Conservation (phyloP, 2,888 invertebrate genomes). For the Lasioglossum leucozonium region DNA sequence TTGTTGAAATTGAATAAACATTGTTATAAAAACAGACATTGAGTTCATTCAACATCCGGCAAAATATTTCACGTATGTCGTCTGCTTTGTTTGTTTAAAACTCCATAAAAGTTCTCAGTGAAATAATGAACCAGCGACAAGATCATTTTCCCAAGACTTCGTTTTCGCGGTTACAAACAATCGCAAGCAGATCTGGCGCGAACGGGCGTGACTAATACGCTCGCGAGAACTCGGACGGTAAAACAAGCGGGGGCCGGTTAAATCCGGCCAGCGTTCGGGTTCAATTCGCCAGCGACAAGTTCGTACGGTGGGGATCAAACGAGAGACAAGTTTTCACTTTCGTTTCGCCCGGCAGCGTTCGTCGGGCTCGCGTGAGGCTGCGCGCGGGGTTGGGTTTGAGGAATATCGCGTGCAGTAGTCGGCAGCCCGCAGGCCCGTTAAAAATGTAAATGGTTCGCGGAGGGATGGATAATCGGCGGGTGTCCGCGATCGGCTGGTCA, state of each 20-base stretch:
- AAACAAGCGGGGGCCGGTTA: neutral
- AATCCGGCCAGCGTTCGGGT: neutral
- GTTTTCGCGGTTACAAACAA: neutral
- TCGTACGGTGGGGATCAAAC: neutral
- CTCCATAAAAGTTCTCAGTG: no score
- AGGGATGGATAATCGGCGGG: conserved; percentile 1
- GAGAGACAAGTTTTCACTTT: conserved; percentile 12
- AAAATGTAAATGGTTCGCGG: conserved; percentile 31
- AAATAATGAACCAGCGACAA: no score
- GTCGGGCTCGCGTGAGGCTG: neutral
- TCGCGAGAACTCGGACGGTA: neutral
- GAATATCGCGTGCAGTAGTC: conserved; percentile 27
- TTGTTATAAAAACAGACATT: no score
- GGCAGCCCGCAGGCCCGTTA: conserved; percentile 5
- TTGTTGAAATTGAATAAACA: no score
- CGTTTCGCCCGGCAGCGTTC: neutral
- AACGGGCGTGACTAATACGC: neutral
- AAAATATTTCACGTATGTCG: no score
- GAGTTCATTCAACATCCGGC: no score
- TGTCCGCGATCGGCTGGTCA: conserved; percentile 16
- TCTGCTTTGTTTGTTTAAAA: no score
- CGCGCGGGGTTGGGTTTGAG: neutral
- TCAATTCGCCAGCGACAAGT: neutral
- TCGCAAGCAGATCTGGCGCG: neutral
- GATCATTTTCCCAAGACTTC: neutral